Conservation (phyloP, 2,888 invertebrate genomes). For the Pristionchus japonicus region DNA sequence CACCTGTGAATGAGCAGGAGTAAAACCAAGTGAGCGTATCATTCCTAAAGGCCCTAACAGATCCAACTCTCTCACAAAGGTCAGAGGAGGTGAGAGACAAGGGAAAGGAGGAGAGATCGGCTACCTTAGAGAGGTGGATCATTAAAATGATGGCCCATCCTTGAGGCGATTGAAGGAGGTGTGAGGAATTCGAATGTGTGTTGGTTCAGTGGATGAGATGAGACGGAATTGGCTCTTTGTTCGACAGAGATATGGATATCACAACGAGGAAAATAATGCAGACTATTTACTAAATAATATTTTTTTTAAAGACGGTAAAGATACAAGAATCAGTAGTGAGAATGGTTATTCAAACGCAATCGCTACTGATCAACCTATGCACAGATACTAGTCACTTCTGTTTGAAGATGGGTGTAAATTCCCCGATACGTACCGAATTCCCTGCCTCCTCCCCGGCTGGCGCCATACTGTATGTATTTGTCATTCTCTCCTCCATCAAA, state of each 20-base stretch:
- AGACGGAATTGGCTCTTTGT: not conserved
- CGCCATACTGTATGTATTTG: slow-evolving; percentile 17
- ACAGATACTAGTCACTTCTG: not conserved
- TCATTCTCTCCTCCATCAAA: not conserved
- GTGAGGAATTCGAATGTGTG: slow-evolving; percentile 29
- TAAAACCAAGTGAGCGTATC: slow-evolving; percentile 38
- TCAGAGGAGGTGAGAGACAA: not conserved
- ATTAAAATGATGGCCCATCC: not conserved
- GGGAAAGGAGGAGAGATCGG: not conserved
- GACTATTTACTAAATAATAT: no score
- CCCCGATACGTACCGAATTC: not conserved
- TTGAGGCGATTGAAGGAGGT: slow-evolving; percentile 8
- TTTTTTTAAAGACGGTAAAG: not conserved
- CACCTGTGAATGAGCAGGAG: not conserved
- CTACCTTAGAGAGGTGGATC: slow-evolving; percentile 22
- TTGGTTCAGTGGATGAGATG: not conserved
- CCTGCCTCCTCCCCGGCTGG: not conserved
- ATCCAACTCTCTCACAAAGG: not conserved
- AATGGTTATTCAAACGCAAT: no score
- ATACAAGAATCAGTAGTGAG: not conserved
- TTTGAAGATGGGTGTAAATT: not conserved
- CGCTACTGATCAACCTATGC: not conserved
- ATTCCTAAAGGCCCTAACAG: not conserved
- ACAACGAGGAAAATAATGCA: no score
- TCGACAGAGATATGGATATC: not conserved